Conservation (phyloP, 2,797 vertebrate genomes). For the Onychomys torridus region DNA sequence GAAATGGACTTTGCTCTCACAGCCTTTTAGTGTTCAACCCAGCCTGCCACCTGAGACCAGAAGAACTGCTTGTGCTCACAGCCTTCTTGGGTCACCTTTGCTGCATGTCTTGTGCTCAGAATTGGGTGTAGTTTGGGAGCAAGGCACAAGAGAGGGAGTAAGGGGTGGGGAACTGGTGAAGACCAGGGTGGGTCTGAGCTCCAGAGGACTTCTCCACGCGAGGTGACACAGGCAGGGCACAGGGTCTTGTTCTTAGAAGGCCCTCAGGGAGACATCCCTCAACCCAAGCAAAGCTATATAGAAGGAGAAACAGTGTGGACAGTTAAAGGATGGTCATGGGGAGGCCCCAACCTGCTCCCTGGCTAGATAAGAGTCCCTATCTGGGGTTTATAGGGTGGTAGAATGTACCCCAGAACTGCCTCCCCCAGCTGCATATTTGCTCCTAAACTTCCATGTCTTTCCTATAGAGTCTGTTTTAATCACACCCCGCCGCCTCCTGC, state of each 20-base stretch:
- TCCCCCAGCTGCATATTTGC: neutral
- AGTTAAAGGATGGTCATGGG: neutral
- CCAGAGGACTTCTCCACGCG: neutral
- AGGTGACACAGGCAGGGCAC: neutral
- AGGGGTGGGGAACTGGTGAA: neutral
- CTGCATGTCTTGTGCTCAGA: neutral
- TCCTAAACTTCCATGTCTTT: neutral
- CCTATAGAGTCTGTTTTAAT: neutral
- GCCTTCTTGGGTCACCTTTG: neutral
- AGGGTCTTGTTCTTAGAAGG: neutral
- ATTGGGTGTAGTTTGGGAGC: neutral
- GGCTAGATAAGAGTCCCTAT: rapidly evolving
- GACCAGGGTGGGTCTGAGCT: neutral
- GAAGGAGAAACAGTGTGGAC: neutral
- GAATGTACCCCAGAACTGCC: rapidly evolving
- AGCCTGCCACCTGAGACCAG: neutral
- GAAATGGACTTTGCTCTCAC: neutral
- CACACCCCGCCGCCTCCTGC: no score
- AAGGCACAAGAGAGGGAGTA: neutral
- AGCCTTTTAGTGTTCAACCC: neutral
- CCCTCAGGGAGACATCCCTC: neutral
- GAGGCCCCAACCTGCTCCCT: no score
- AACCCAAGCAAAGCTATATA: neutral
- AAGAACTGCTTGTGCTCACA: neutral
- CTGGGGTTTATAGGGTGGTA: neutral